Evolutionary conservation across 2,113 vertebrate genomes (phyloP).

Genomic region (Corvus moneduloides): DNA sequence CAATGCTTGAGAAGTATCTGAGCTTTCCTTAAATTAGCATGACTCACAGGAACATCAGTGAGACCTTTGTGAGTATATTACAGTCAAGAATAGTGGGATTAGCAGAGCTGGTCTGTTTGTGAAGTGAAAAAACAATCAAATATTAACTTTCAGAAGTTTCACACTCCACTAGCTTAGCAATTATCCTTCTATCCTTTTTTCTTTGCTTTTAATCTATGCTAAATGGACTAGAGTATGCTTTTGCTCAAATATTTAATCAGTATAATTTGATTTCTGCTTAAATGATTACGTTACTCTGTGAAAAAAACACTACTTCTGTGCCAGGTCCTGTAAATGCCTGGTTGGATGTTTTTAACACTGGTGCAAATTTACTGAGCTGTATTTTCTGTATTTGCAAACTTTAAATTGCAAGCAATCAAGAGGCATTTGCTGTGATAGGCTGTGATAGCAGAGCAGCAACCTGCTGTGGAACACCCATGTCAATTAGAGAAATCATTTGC

Average conservation of each 20-base stretch:
- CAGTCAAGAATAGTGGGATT: background rate
- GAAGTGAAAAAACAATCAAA: background rate
- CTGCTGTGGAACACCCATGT: background rate
- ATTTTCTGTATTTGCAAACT: background rate
- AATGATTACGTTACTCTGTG: background rate
- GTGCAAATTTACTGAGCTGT: background rate
- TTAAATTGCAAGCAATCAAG: background rate
- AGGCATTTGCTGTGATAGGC: background rate
- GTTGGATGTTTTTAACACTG: background rate
- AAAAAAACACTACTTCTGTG: background rate
- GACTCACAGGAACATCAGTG: background rate
- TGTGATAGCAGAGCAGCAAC: background rate
- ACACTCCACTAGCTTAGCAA: background rate
- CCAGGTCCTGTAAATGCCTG: accelerated
- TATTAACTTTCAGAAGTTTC: background rate
- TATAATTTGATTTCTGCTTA: background rate
- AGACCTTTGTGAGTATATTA: background rate
- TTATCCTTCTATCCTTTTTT: background rate
- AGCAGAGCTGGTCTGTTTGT: background rate
- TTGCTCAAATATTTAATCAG: background rate
- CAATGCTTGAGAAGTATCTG: background rate
- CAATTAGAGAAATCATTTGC: background rate
- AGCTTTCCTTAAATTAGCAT: background rate
- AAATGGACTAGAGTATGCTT: background rate
- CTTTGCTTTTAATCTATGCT: background rate